Percentiles rank a stretch among this genome's conserved stretches.
Evolutionary conservation across 2,888 invertebrate species (phyloP).

Genomic region (Hyppa rectilinea): DNA sequence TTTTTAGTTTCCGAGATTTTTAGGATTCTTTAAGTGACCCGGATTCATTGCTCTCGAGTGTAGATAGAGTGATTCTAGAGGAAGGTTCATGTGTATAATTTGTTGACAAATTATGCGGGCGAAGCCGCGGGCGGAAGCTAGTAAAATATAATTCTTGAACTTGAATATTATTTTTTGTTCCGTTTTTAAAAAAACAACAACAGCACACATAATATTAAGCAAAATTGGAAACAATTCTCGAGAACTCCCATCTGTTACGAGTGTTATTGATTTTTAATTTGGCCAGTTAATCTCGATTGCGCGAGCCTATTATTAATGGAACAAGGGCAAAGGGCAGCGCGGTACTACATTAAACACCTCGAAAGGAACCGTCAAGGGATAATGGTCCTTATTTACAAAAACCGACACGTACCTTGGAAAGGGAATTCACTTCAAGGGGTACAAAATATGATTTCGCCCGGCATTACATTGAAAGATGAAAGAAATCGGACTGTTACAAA

Average conservation of each 20-base stretch:
- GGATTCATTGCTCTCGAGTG: too few relatives aligned
- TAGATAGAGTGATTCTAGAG: too few relatives aligned
- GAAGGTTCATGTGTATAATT: too few relatives aligned
- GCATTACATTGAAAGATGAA: constrained; percentile 59
- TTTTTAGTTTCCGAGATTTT: too few relatives aligned
- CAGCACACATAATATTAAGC: constrained; percentile 1
- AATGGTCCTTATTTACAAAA: constrained; percentile 80
- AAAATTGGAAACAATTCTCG: constrained; percentile 1
- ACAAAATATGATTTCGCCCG: constrained; percentile 56
- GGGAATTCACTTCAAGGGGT: constrained; percentile 62
- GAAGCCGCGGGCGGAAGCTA: too few relatives aligned
- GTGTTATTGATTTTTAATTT: constrained; percentile 85
- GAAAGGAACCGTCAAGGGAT: constrained; percentile 76
- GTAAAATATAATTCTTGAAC: not conserved
- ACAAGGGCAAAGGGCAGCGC: constrained; percentile 77
- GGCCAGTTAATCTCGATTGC: constrained; percentile 80
- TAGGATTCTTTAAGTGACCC: too few relatives aligned
- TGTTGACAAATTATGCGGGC: too few relatives aligned
- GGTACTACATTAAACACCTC: constrained; percentile 81
- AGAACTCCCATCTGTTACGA: constrained; percentile 31
- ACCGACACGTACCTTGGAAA: constrained; percentile 70
- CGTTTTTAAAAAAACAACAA: not conserved
- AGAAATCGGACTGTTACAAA: constrained; percentile 27
- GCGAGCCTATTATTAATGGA: constrained; percentile 85
- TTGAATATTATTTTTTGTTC: not conserved